Evolutionary conservation across 2,888 invertebrate species (phyloP).

Genomic region (Parasteatoda lunata): DNA sequence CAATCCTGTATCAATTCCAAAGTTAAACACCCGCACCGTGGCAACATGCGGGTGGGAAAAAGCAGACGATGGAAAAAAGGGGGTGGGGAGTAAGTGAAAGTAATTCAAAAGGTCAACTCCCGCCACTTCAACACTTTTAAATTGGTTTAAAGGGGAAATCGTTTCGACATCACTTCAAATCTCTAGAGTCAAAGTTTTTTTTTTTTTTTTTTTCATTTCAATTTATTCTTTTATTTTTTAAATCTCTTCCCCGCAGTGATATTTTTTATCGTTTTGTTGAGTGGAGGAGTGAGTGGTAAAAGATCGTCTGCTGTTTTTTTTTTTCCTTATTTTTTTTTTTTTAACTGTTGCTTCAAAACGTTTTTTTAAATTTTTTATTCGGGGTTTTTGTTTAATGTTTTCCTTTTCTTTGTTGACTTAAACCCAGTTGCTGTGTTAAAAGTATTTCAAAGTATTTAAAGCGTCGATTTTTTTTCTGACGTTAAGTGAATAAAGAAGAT

Average conservation of each 20-base stretch:
- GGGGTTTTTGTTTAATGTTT: conserved; percentile 10
- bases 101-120: conserved; percentile 68
- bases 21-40: conserved; percentile 59
- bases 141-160: conserved; percentile 68
- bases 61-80: neutral
- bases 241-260: conserved; percentile 26
- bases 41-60: conserved; percentile 17
- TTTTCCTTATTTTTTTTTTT: conserved; percentile 21
- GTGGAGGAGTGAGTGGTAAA: conserved; percentile 28
- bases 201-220: conserved; percentile 50
- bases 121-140: conserved; percentile 68
- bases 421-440: too few species aligned
- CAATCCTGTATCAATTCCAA: conserved; percentile 68
- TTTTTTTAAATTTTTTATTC: conserved; percentile 30
- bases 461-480: too few species aligned
- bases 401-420: neutral
- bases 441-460: too few species aligned
- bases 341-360: conserved; percentile 39
- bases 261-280: conserved; percentile 45
- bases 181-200: conserved; percentile 61
- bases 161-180: conserved; percentile 68
- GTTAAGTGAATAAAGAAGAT: too few species aligned
- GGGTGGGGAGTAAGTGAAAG: conserved; percentile 46
- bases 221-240: conserved; percentile 59
- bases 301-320: conserved; percentile 19